Evolutionary conservation across 2,113 vertebrate genomes (phyloP).

Genomic region (Siniperca knerii): DNA sequence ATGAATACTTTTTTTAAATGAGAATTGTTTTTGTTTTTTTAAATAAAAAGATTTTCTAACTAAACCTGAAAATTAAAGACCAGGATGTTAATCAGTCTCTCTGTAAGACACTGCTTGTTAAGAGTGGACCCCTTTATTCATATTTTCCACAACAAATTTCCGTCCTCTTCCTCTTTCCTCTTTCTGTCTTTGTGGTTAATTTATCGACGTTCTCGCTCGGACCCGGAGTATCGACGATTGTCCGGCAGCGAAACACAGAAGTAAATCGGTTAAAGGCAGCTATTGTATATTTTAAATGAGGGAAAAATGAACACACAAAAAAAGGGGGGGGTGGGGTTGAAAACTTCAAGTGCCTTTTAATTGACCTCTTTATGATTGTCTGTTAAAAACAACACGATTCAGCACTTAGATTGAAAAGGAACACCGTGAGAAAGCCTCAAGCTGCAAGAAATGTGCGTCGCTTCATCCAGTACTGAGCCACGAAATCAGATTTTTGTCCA

Average conservation of each 20-base stretch:
- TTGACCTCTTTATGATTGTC: constrained; percentile 29
- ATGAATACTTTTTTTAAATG: background rate
- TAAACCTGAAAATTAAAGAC: background rate
- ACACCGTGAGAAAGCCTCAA: background rate
- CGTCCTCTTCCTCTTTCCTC: constrained; percentile 36
- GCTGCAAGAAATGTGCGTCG: constrained; percentile 9
- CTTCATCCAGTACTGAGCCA: constrained; percentile 52
- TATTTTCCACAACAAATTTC: constrained; percentile 15
- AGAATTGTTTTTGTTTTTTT: no score
- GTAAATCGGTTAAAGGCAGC: constrained; percentile 67
- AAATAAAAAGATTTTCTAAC: background rate
- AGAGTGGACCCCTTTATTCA: background rate
- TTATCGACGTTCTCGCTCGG: constrained; percentile 18
- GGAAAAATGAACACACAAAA: background rate
- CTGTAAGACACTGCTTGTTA: background rate
- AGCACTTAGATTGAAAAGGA: constrained; percentile 37
- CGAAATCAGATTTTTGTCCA: background rate
- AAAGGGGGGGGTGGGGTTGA: background rate
- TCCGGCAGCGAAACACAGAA: constrained; percentile 55
- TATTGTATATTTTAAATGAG: constrained; percentile 62
- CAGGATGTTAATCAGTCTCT: background rate
- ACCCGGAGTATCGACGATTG: background rate
- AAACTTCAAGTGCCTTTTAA: constrained; percentile 51
- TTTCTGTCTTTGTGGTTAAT: constrained; percentile 40
- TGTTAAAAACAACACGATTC: constrained; percentile 8